phyloP scores from a whole-genome alignment of 2,888 invertebrate species.

The Hedychridium roseum region DNA sequence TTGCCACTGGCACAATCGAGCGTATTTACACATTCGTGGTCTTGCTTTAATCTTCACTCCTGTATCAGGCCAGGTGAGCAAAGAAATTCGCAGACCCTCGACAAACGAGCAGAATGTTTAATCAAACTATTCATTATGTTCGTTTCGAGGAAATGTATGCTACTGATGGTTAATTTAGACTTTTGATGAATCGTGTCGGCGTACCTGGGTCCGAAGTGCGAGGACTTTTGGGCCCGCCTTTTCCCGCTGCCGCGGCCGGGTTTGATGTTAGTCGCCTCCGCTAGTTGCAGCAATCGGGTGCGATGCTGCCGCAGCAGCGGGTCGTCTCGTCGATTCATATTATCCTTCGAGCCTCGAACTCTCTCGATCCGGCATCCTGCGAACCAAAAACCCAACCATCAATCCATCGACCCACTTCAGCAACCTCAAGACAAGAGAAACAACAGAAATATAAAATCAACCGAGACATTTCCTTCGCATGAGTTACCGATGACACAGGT shows the following conservation, averaged over 20 bases:
- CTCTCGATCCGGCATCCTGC: slow-evolving; percentile 36
- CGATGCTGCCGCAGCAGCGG: slow-evolving; percentile 65
- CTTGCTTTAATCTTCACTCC: slow-evolving; percentile 16
- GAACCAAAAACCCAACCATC: slow-evolving; percentile 7
- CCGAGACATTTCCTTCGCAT: too few species aligned
- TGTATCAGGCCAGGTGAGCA: slow-evolving; percentile 1
- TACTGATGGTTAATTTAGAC: too few species aligned
- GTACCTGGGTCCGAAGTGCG: slow-evolving; percentile 51
- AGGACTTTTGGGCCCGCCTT: slow-evolving; percentile 60
- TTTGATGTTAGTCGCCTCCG: slow-evolving; percentile 62
- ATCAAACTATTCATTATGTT: too few species aligned
- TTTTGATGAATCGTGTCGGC: too few species aligned
- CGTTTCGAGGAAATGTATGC: too few species aligned
- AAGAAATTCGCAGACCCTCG: too few species aligned
- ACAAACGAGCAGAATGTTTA: too few species aligned
- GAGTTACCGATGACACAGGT: too few species aligned
- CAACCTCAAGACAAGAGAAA: not conserved
- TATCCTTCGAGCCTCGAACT: slow-evolving; percentile 34
- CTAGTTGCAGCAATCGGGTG: slow-evolving; percentile 66
- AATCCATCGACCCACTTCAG: not conserved
- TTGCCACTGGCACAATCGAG: not conserved
- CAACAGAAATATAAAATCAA: not conserved
- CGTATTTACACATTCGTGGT: not conserved
- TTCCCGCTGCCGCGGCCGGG: slow-evolving; percentile 57
- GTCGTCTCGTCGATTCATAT: slow-evolving; percentile 65